Evolutionary conservation across 2,797 vertebrate species (phyloP).

Genomic region (Sebastes hubbsi): DNA sequence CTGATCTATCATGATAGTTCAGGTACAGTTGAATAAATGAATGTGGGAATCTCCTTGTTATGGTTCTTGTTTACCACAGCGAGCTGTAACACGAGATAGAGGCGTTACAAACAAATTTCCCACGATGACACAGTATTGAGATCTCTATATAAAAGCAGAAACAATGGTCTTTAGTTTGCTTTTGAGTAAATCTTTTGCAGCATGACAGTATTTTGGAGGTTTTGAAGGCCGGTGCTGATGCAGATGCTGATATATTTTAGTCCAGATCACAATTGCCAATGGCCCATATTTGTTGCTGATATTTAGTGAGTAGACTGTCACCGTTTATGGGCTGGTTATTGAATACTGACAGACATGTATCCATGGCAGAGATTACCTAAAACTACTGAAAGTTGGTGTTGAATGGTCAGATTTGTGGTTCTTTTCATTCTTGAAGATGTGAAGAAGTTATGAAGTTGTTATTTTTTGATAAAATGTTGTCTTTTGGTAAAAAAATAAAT

Average conservation of each 20-base stretch:
- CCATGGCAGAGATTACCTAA: neutral
- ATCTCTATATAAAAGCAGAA: neutral
- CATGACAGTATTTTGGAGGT: neutral
- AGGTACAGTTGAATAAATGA: neutral
- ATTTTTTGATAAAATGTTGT: no score
- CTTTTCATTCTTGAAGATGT: neutral
- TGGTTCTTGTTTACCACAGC: neutral
- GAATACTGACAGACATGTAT: neutral
- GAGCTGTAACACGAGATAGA: neutral
- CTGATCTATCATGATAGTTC: neutral
- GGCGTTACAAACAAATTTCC: neutral
- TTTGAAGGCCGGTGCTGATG: neutral
- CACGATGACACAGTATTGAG: neutral
- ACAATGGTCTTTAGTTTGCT: neutral
- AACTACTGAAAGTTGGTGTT: neutral
- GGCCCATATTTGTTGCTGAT: neutral
- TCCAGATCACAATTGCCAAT: neutral
- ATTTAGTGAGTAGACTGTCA: neutral
- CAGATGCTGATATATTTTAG: neutral
- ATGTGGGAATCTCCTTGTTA: conserved; percentile 1
- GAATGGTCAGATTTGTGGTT: neutral
- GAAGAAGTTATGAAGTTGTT: neutral
- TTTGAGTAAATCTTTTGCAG: neutral
- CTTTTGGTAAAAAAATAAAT: no score
- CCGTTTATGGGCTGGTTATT: neutral